Percentiles rank a stretch among this genome's conserved stretches.
phyloP scores from a whole-genome alignment of 2,888 invertebrate species.

The Acrobasis repandana region DNA sequence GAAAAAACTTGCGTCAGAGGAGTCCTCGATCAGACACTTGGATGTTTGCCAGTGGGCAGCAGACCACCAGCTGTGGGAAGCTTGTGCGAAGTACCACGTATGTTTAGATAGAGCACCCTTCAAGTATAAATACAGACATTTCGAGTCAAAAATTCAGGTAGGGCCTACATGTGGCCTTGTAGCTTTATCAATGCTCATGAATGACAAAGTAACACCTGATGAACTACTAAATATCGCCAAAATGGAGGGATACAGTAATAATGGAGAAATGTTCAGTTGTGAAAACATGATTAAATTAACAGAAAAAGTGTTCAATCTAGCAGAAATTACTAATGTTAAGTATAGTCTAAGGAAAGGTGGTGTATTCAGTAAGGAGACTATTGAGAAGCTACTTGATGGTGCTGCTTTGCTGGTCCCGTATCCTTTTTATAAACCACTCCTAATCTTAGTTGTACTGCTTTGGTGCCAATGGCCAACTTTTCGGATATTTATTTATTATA shows the following conservation, averaged over 20 bases:
- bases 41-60: slow-evolving; percentile 83
- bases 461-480: no score
- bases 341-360: slow-evolving; percentile 65
- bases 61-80: slow-evolving; percentile 79
- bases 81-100: slow-evolving; percentile 81
- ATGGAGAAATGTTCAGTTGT: slow-evolving; percentile 95
- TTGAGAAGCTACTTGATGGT: slow-evolving; percentile 81
- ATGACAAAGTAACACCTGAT: slow-evolving; percentile 79
- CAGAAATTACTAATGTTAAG: slow-evolving; percentile 56
- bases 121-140: slow-evolving; percentile 67
- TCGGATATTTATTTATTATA: no score
- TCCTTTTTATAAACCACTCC: slow-evolving; percentile 62
- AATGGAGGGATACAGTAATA: slow-evolving; percentile 86
- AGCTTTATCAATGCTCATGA: slow-evolving; percentile 91
- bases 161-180: slow-evolving; percentile 94
- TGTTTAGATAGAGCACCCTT: slow-evolving; percentile 76
- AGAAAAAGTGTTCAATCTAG: slow-evolving; percentile 77
- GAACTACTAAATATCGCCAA: slow-evolving; percentile 85
- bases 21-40: slow-evolving; percentile 37
- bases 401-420: slow-evolving; percentile 85
- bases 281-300: slow-evolving; percentile 86
- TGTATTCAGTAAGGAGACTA: slow-evolving; percentile 74
- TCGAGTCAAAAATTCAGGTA: slow-evolving; percentile 70
- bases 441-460: no score
- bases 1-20: slow-evolving; percentile 24